phyloP scores from a whole-genome alignment of 2,888 invertebrate genomes.

The Eucriotettix oculatus region DNA sequence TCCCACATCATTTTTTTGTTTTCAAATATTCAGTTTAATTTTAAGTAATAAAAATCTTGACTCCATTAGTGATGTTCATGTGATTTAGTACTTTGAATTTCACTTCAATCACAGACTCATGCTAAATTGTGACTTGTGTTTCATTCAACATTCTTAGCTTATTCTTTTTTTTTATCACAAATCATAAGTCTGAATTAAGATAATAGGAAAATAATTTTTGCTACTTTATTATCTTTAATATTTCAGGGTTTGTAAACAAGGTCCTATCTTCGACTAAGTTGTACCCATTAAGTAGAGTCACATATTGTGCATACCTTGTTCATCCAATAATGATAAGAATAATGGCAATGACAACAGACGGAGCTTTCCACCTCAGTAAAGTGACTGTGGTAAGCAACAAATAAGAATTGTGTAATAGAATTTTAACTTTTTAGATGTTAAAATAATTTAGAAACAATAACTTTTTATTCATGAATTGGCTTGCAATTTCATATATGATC shows the following conservation, averaged over 20 bases:
- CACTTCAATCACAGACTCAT: no score
- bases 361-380: slow-evolving; percentile 65
- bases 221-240: not conserved
- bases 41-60: no score
- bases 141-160: no score
- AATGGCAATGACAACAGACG: slow-evolving; percentile 65
- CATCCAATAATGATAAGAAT: slow-evolving; percentile 68
- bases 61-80: no score
- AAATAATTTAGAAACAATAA: not conserved
- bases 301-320: slow-evolving; percentile 72
- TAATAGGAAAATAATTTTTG: not conserved
- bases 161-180: not conserved
- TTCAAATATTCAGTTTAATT: no score
- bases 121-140: no score
- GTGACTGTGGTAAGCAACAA: slow-evolving; percentile 46
- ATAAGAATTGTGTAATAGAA: not conserved
- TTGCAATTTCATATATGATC: no score
- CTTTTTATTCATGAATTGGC: not conserved
- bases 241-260: slow-evolving; percentile 40
- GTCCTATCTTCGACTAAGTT: slow-evolving; percentile 58
- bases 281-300: slow-evolving; percentile 72
- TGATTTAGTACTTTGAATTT: no score
- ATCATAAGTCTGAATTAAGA: not conserved
- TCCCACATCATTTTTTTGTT: no score
- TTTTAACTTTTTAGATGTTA: slow-evolving; percentile 2